Base-by-base conservation (phyloP, 2,113 vertebrate species). In the Eidolon helvum region DNA sequence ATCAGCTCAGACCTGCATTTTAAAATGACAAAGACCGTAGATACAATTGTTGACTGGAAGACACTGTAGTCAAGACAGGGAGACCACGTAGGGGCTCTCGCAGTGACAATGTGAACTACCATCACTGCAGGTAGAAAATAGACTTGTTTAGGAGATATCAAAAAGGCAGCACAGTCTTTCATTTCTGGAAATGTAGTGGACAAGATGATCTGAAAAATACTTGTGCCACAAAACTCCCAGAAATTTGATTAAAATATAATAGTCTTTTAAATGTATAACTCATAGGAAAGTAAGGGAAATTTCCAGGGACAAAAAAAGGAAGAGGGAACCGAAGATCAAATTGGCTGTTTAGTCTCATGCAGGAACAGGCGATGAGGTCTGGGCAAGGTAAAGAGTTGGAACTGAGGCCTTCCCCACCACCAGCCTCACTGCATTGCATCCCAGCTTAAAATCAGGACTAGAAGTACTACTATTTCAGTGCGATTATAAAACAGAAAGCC, bases 191-290 rank as follows among this genome's bases (percentile, higher is more conserved):
- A 75, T 15, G 38, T 0, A 22, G 26, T 69, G 5, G 11, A 18
- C 43, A 45, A 33, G 45, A 35, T 63, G 18, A 59, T 59, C 38
- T 93, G 68, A 63, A 86, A 91, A 87, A 21, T 74, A 75, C 1
- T 14, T 57, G 33, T 79, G 28, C n/a, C 7, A 4, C 15, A 74
- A n/a, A 95, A 66, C 30, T n/a, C 48, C 24, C 4, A 28, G 78
- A 93, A 91, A 82, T 89, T 53, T 68, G 22, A 48, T 74, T 79
- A 65, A 91, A 82, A 86, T 88, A 7, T 63, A 66, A 86, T 38
- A 35, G 35, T 28, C 12, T 71, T 72, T 38, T 50, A 57, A 43
- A 53, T 59, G 10, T 48, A 43, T 26, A 74, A 57, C 61, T 69
- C 82, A 50, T 4, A 85, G 71, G 59, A 94, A 94, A 66, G 10